Percentiles rank a stretch among this genome's conserved stretches.
Evolutionary conservation across 2,888 invertebrate species (phyloP).

Genomic region (Thera obeliscata): DNA sequence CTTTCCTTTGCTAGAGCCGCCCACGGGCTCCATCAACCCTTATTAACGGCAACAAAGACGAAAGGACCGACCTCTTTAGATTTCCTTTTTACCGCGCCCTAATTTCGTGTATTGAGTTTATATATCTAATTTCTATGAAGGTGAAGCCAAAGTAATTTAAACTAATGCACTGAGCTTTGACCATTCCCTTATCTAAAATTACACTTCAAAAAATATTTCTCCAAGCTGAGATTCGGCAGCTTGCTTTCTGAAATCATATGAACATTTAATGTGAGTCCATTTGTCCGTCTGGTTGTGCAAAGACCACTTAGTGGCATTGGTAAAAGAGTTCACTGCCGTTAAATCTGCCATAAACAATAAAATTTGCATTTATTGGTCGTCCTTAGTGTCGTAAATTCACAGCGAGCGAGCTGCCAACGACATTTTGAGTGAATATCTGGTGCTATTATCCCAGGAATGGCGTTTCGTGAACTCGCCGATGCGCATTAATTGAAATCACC

Average conservation of each 20-base stretch:
- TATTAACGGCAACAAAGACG: constrained; percentile 66
- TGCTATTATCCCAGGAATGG: constrained; percentile 66
- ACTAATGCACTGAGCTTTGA: background rate
- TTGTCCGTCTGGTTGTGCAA: constrained; percentile 61
- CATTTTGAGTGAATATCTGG: constrained; percentile 79
- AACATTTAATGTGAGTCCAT: constrained; percentile 53
- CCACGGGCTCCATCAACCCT: constrained; percentile 61
- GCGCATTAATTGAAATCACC: constrained; percentile 78
- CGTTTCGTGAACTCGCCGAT: constrained; percentile 69
- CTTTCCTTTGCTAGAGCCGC: constrained; percentile 54
- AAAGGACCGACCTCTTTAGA: constrained; percentile 47
- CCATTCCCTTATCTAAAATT: background rate
- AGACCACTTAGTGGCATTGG: constrained; percentile 74
- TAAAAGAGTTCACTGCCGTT: constrained; percentile 80
- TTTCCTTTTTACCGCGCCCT: constrained; percentile 38
- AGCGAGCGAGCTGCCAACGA: constrained; percentile 77
- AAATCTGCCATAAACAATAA: constrained; percentile 83
- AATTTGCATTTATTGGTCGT: constrained; percentile 84
- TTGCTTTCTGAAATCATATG: constrained; percentile 27
- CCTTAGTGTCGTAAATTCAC: constrained; percentile 77
- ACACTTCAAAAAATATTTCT: background rate
- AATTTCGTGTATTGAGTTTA: constrained; percentile 38
- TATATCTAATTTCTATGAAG: constrained; percentile 31
- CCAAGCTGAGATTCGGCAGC: background rate
- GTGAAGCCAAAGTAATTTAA: constrained; percentile 17